Percentiles rank a stretch among this genome's conserved stretches.
phyloP scores from a whole-genome alignment of 2,888 invertebrate genomes.

The Drosophila kanekoi region DNA sequence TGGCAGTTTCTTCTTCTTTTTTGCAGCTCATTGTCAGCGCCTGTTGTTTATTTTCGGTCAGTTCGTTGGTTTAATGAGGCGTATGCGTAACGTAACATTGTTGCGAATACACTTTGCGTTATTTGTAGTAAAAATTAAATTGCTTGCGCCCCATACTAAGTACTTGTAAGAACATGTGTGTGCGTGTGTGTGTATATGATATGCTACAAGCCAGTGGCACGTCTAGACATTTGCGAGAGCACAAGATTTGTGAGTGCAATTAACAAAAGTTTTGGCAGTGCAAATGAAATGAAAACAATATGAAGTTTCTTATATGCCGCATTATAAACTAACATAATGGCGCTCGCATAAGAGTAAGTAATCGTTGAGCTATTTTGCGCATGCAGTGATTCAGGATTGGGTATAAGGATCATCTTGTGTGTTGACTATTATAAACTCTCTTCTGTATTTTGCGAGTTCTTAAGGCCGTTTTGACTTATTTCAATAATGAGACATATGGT shows the following conservation, averaged over 20 bases:
- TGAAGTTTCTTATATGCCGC: constrained; percentile 4
- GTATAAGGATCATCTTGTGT: too few relatives aligned
- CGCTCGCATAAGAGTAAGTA: not conserved
- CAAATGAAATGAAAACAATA: constrained; percentile 4
- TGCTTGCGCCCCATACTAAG: constrained; percentile 1
- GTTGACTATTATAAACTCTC: too few relatives aligned
- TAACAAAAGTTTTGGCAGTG: constrained; percentile 21
- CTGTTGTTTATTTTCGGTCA: constrained; percentile 58
- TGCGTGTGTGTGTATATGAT: not conserved
- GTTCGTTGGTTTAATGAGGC: constrained; percentile 55
- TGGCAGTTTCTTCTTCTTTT: constrained; percentile 22
- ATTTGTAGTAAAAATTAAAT: constrained; percentile 22
- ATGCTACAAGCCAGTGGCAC: constrained; percentile 10
- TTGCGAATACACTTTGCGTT: constrained; percentile 25
- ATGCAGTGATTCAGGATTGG: too few relatives aligned
- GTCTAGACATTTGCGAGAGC: constrained; percentile 44
- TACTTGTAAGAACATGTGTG: not conserved
- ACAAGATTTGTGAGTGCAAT: constrained; percentile 41
- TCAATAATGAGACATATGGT: too few relatives aligned
- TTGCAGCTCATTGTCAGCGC: constrained; percentile 40
- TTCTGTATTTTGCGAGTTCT: too few relatives aligned
- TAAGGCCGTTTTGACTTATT: too few relatives aligned
- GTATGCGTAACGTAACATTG: constrained; percentile 60
- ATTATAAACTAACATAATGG: not conserved
- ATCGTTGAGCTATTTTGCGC: not conserved